Conservation (phyloP, 37 sponge, comb jelly and placozoan genomes). For the Trichoplax adhaerens region DNA sequence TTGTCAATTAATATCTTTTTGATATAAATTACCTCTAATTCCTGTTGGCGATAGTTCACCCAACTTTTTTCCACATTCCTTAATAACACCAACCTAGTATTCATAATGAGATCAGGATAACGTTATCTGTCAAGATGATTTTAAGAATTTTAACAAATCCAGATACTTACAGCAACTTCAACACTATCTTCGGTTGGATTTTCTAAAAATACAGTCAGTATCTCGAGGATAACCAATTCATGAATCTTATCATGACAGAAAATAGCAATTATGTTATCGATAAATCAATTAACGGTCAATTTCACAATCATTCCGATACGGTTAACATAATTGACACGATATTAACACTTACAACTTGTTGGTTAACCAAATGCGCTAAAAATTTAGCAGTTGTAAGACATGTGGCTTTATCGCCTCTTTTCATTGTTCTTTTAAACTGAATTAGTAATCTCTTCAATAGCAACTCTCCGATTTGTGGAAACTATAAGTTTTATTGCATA, state of each 20-base stretch:
- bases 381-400: slow-evolving; percentile 82
- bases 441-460: slow-evolving; percentile 60
- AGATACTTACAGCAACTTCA: slow-evolving; percentile 77
- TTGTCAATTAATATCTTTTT: too few relatives aligned
- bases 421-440: slow-evolving; percentile 61
- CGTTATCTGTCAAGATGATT: background rate
- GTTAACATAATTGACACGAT: background rate
- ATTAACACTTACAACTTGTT: slow-evolving; percentile 40
- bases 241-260: slow-evolving; percentile 21
- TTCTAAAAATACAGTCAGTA: slow-evolving; percentile 79
- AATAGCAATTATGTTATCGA: background rate
- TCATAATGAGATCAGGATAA: background rate
- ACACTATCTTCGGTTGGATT: slow-evolving; percentile 85
- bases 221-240: slow-evolving; percentile 81
- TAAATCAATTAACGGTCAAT: background rate
- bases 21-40: slow-evolving; percentile 23
- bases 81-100: slow-evolving; percentile 10
- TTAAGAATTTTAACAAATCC: slow-evolving; percentile 14
- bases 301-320: background rate
- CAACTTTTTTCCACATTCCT: slow-evolving; percentile 71
- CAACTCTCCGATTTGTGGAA: slow-evolving; percentile 86
- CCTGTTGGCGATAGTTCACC: slow-evolving; percentile 62
- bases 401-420: slow-evolving; percentile 72
- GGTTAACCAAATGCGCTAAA: slow-evolving; percentile 91
- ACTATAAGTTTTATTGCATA: slow-evolving; percentile 3